Base-by-base conservation (phyloP, 2,888 invertebrate species). In the Agriotes lineatus region DNA sequence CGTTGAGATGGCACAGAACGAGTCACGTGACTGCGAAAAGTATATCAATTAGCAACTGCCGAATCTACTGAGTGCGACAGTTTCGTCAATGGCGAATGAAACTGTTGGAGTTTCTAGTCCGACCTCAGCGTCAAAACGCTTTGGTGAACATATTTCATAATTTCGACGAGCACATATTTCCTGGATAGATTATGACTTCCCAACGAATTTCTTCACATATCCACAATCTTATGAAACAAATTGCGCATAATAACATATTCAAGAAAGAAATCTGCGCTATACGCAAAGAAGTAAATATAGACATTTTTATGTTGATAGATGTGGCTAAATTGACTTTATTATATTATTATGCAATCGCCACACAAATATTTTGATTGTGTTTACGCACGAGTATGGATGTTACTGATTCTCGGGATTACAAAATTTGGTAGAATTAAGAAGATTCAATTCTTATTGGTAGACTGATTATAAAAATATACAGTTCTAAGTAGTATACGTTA, bases 121-220 rank as follows among this genome's bases (percentile, higher is more conserved):
- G 37, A 56, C 25, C 20, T 30, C 20, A 25, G 9, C 39, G 37
- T 37, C 20, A 7, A 9, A 42, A 58, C 16, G 14, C 9, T 45
- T n/a, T 39, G 19, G 37, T 52, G 37, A n/a, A 20, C 44, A 35
- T 44, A 19, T 63, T 63, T 63, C 63, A 30, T 54, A 54, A 58
- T 50, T 48, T 58, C 25, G 12, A 20, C 59, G 18, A 65, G 52
- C 52, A 50, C 48, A 42, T 62, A 42, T 60, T 69, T 69, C 69
- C 60, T 60, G 56, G 42, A 60, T 56, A 67, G 62, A 61, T 62
- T 62, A 68, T 58, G 37, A 59, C 63, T 68, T 68, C 68, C 68
- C 63, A 42, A 52, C 48, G 50, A 54, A 58, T 68, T 68, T 68
- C 63, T 59, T 63, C 63, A 68, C 44, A 50, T 35, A 60, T 56